Conservation (phyloP, 64 coral and sea anemone species). For the Astreopora myriophthalma region DNA sequence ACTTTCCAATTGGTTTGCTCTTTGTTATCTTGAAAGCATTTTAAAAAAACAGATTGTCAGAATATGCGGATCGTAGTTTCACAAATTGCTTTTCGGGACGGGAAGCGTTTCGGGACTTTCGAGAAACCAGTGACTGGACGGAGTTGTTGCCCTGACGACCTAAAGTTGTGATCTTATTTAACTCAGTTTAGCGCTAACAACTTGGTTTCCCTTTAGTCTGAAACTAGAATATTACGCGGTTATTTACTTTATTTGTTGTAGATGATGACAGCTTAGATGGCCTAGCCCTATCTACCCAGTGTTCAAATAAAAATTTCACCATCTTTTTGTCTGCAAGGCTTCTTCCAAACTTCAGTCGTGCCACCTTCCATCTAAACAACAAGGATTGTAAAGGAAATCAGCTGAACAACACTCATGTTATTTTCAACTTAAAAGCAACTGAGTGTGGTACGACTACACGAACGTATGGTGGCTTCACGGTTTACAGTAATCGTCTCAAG, state of each 20-base stretch:
- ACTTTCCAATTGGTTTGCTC: too few relatives aligned
- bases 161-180: too few relatives aligned
- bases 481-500: neutral
- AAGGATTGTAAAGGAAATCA: neutral
- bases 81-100: too few relatives aligned
- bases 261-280: neutral
- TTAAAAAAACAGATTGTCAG: too few relatives aligned
- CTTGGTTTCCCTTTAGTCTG: too few relatives aligned
- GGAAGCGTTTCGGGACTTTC: too few relatives aligned
- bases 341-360: neutral
- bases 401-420: neutral
- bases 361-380: neutral
- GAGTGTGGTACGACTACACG: neutral
- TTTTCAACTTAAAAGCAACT: neutral
- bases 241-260: neutral
- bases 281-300: neutral
- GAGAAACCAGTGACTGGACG: too few relatives aligned
- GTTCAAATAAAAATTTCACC: neutral
- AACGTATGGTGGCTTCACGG: neutral
- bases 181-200: too few relatives aligned
- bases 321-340: neutral
- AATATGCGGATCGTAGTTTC: too few relatives aligned
- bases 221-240: too few relatives aligned
- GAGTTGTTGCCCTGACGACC: too few relatives aligned
- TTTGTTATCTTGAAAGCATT: too few relatives aligned